Base-by-base conservation (phyloP, 2,888 invertebrate genomes). In the Philaethria dido region DNA sequence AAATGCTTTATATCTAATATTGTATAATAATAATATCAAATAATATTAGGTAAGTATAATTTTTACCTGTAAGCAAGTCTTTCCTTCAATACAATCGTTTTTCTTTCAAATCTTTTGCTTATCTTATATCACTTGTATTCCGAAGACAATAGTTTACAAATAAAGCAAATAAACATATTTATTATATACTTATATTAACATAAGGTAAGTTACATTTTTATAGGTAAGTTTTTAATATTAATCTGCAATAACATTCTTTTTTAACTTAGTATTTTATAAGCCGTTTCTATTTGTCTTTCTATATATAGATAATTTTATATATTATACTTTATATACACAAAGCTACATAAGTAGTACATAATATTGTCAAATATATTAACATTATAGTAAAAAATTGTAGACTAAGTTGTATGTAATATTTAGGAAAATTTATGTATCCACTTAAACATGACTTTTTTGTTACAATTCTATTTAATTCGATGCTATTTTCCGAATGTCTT, bases 291-390 rank as follows among this genome's bases (percentile, higher is more conserved):
- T 29, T 36, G 3, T 6, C 6, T 29, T 48, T 48, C 22, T 22
- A 14, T 22, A 50, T 6, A n/a, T 25, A n/a, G n/a, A n/a, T 25
- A 2, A 22, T 22, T 22, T 22, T 48, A 48, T 47, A 47, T 18
- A 20, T 13, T 45, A 39, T 39, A 39, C 13, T 1, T 5, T 5
- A 13, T 13, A 22, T 22, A 48, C 8, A 48, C 22, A 22, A 22
- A 14, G 48, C 14, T 48, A 48, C 13, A 14, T 22, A 14, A 14
- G 8, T 29, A 14, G 25, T 50, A n/a, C 3, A 50, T 29, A n/a
- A n/a, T 50, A 50, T 50, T 50, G n/a, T 50, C 2, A n/a, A 29
- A 50, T 29, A 50, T 29, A 25, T 25, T 50, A 29, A 50, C n/a
- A 9, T 50, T n/a, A 25, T 50, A 25, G 8, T 50, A 29, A 52